phyloP scores from a whole-genome alignment of 1,140 invertebrate species.

The Brachionus rotundiformis region DNA sequence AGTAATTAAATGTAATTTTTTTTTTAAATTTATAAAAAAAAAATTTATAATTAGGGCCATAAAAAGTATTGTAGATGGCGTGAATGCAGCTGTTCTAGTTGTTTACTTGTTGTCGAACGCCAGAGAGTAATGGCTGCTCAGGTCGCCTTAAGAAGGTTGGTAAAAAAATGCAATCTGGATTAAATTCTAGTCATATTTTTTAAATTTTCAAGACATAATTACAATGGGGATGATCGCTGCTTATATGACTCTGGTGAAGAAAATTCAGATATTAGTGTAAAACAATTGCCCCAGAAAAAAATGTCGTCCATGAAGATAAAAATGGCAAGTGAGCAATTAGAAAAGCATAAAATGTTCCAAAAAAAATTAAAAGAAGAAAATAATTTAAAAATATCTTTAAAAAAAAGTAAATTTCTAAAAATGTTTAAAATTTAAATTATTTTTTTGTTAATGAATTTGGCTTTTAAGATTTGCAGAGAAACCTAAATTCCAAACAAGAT shows the following conservation, averaged over 20 bases:
- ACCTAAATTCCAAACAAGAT: background rate
- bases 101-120: slow-evolving; percentile 87
- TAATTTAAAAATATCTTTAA: slow-evolving; percentile 28
- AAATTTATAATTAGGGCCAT: slow-evolving; percentile 70
- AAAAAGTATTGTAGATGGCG: slow-evolving; percentile 73
- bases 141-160: slow-evolving; percentile 67
- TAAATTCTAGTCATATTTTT: background rate
- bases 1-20: slow-evolving; percentile 71
- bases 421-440: too few relatives aligned
- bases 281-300: background rate
- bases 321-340: background rate
- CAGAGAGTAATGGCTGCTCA: slow-evolving; percentile 96
- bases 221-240: background rate
- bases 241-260: slow-evolving; percentile 5
- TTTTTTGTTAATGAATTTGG: too few relatives aligned
- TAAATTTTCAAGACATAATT: slow-evolving; percentile 26
- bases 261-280: background rate
- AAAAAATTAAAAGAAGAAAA: slow-evolving; percentile 40
- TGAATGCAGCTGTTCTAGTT: slow-evolving; percentile 88
- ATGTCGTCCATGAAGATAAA: background rate
- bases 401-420: slow-evolving; percentile 37
- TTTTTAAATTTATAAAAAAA: background rate
- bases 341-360: slow-evolving; percentile 27
- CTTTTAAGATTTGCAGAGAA: background rate
- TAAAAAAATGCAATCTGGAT: background rate